phyloP scores from a whole-genome alignment of 2,113 vertebrate species.

The Corvus moneduloides region DNA sequence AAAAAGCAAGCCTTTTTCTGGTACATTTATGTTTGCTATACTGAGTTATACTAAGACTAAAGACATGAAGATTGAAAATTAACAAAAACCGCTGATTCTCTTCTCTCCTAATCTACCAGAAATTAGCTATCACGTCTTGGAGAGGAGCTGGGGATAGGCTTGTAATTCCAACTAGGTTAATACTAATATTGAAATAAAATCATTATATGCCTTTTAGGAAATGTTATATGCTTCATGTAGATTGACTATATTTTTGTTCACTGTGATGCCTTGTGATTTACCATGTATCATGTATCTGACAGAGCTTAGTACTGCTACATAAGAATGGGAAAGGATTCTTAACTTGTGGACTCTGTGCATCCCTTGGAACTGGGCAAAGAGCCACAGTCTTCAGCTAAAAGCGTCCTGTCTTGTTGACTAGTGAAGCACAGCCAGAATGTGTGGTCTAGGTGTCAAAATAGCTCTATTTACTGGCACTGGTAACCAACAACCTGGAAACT shows the following conservation, averaged over 20 bases:
- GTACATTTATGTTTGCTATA: neutral
- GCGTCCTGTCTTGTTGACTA: neutral
- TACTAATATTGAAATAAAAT: slow-evolving; percentile 33
- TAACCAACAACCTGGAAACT: neutral
- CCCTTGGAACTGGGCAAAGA: neutral
- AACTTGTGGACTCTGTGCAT: neutral
- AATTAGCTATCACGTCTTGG: neutral
- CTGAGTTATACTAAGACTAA: neutral
- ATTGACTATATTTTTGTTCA: neutral
- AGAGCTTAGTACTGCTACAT: neutral
- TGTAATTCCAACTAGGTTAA: slow-evolving; percentile 7
- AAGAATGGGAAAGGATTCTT: neutral
- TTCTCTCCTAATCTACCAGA: neutral
- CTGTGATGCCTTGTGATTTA: slow-evolving; percentile 3
- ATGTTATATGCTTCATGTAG: neutral
- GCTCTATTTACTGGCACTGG: neutral
- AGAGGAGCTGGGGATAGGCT: neutral
- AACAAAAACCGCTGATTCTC: neutral
- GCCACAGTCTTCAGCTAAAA: neutral
- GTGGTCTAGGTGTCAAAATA: neutral
- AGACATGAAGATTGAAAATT: neutral
- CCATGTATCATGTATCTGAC: neutral
- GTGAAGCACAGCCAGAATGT: neutral
- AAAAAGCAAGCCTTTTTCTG: neutral
- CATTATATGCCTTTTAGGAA: neutral